Base-by-base conservation (phyloP, 2,888 invertebrate species). In the Polyploca ridens region DNA sequence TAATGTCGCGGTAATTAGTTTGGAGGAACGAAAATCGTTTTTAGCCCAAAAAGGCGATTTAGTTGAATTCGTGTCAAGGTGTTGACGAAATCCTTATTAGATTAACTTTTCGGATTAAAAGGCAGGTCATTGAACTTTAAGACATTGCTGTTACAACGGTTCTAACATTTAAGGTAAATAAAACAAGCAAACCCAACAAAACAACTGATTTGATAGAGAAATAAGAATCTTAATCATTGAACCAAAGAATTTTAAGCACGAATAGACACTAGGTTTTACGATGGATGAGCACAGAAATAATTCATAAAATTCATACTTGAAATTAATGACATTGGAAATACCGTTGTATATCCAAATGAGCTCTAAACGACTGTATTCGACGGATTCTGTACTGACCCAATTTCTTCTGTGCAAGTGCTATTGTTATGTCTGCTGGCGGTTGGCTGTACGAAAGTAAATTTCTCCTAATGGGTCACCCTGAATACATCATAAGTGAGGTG, bases 401-500 rank as follows among this genome's bases (percentile, higher is more conserved):
- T 85, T 85, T 78, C 81, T 74, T 74, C 65, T 66, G 65, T 70
- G 75, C 74, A 77, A 73, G 73, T 70, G 65, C 79, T 71, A 84
- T 83, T 84, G 83, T 83, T 71, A 73, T 70, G 73, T 70, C 69
- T 70, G 72, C 70, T 72, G 65, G 66, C 69, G 71, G 77, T 75
- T 69, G 27, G 77, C 75, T 69, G 77, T 54, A 86, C 77, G 87
- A 88, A 88, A 87, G 89, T 85, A 84, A 88, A 86, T 90, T 90
- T 90, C 89, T 82, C 84, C 81, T 82, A 87, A 84, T 84, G 82
- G 78, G 80, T 74, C 81, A 85, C 70, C 82, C 81, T 85, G 84
- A 87, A 88, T 88, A 86, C 86, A 87, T 88, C 81, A 79, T 79
- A 83, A 87, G 77, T 77, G 80, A 77, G 54, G 8, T 10, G 54